Percentiles rank a stretch among this genome's conserved stretches.
phyloP scores from a whole-genome alignment of 2,888 invertebrate species.

The Rotaria socialis region DNA sequence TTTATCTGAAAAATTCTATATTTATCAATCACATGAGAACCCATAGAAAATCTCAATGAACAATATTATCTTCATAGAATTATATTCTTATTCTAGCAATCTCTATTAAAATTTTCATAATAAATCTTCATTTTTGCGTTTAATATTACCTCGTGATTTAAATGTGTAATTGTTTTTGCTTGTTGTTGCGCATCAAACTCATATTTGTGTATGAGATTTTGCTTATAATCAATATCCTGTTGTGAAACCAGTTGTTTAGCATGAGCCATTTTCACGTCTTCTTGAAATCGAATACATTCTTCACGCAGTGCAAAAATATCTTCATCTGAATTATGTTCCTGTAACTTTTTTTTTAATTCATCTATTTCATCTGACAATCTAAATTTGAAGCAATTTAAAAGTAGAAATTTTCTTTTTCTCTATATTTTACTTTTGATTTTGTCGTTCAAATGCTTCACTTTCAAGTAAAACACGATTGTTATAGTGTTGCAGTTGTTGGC shows the following conservation, averaged over 20 bases:
- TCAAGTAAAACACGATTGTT: slow-evolving; percentile 19
- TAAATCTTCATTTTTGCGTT: no score
- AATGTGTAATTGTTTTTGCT: not conserved
- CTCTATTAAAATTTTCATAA: no score
- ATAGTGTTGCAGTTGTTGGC: slow-evolving; percentile 30
- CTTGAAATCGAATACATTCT: not conserved
- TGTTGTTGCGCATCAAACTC: not conserved
- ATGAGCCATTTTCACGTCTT: not conserved
- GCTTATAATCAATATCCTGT: slow-evolving; percentile 10
- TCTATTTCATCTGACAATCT: slow-evolving; percentile 12
- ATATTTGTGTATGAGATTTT: not conserved
- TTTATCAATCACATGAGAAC: no score
- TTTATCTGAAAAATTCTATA: no score
- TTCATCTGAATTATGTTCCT: not conserved
- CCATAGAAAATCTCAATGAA: no score
- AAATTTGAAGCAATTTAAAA: not conserved
- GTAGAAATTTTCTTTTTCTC: not conserved
- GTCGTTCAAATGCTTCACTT: not conserved
- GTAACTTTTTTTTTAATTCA: not conserved
- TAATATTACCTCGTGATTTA: not conserved
- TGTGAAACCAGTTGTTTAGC: no score
- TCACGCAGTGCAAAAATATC: slow-evolving; percentile 6
- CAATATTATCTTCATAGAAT: no score
- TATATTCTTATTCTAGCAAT: no score
- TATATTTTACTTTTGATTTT: not conserved